Evolutionary conservation across 2,113 vertebrate species (phyloP), one percentile per base, ranked within the genome.

Genomic region (Eonycteris spelaea): DNA sequence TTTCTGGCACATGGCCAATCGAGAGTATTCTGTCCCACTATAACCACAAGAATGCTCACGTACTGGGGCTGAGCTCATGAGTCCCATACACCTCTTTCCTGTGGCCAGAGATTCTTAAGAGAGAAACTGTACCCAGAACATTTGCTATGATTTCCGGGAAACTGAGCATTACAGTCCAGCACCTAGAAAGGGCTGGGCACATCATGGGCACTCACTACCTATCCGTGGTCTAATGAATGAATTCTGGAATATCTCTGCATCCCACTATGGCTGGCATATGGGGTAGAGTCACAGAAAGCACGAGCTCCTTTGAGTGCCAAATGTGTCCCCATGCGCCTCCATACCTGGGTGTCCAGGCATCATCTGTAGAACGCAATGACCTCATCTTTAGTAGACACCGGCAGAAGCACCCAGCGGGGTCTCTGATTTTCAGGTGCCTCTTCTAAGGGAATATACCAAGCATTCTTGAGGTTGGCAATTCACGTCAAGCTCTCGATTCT

Each of bases 121-220:
- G 14, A 73, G 3, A 3, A 1, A 0, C 3, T 0, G 0, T 1
- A 74, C 7, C 45, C 57, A 86, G 24, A 80, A 24, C 30, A 75
- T 55, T 68, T 35, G 30, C 26, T 53, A 4, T 53, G 16, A 80
- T 74, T 83, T 43, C 53, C 71, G 83, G 40, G 78, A 88, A 88
- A 92, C 18, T 9, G 35, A 92, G 40, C 19, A 51, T 75, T n/a
- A 30, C 43, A 74, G 78, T 35, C 40, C 33, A 61, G 71, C 28
- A 73, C 79, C 33, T n/a, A 80, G 71, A 73, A 40, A 26, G 14
- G 48, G 24, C 13, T 15, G 16, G 61, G 40, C 35, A 57, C 7
- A 1, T 48, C 43, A 53, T n/a, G 40, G 48, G 57, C 6, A 59
- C 30, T 59, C 24, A 21, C 15, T 5, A n/a, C 7, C 63, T 55